Evolutionary conservation across 2,888 invertebrate genomes (phyloP), one percentile per base, ranked within the genome.

Genomic region (Amiota communis): DNA sequence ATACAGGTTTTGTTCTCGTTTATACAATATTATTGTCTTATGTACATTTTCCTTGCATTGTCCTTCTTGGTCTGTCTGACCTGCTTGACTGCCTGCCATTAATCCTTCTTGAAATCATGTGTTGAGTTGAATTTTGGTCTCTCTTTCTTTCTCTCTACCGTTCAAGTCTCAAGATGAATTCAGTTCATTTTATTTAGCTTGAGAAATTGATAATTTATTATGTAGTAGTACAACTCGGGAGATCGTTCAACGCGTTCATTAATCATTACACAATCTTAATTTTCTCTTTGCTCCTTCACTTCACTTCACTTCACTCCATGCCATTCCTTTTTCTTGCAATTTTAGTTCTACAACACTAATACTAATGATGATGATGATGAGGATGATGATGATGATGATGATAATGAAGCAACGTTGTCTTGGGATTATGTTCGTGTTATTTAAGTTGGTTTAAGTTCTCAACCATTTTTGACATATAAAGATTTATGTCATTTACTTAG

Each of bases 181-280:
- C 59, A 17, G 59, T 59, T 20, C 20, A 20, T 23, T 23, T 59
- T 59, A 59, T 59, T 59, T 59, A 59, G 12, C 20, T 59, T 59
- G 59, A 11, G 36, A 47, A 47, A 49, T 65, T 65, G 65, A 17
- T 65, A 48, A 65, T 65, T 65, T 65, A 65, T 65, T 65, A 65
- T 48, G 48, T 36, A 36, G 48, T 36, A 36, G 36, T 48, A 48
- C 65, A 65, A 65, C 65, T 65, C 48, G 17, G 48, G 49, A 65
- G 63, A 65, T 65, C 65, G 65, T 49, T 65, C 65, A 65, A 65
- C 48, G 65, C 49, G 20, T 48, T 49, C 49, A 65, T 65, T 65
- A 65, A 65, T 65, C 65, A 65, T 65, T n/a, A 23, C 15, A 20
- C 17, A 59, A 59, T 20, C 17, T 59, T 59, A 17, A 59, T 2